These are phyloP conservation scores for Oreotrochilus melanogaster DNA, from an alignment of 2,113 vertebrate species.

Conservation along the genomic window DNA sequence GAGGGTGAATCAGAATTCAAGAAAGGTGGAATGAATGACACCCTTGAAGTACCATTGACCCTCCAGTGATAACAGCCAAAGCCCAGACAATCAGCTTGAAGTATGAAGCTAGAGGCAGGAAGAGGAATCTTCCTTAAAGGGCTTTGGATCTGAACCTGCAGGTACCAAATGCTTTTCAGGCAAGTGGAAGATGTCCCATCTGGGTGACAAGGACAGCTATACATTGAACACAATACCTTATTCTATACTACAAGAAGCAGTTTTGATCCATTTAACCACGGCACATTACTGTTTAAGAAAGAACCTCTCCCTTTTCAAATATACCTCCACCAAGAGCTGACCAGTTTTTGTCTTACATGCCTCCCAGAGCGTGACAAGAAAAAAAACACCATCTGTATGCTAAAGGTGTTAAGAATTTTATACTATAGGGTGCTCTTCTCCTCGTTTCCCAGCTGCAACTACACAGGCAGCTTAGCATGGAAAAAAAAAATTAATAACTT, in stretches of 20 bases:
- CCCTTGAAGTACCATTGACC: neutral
- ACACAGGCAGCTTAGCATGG: neutral
- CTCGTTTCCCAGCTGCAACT: neutral
- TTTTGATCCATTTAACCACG: neutral
- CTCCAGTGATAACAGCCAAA: neutral
- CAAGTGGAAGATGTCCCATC: neutral
- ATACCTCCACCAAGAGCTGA: neutral
- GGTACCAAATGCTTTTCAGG: neutral
- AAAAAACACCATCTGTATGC: neutral
- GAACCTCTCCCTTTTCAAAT: neutral
- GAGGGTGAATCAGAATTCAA: neutral
- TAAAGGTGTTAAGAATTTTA: neutral
- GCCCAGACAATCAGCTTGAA: neutral
- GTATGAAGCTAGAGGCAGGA: neutral
- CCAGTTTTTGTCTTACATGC: neutral
- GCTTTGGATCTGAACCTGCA: neutral
- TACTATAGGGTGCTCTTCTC: neutral
- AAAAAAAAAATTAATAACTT: neutral
- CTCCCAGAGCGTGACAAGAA: neutral
- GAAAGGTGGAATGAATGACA: neutral
- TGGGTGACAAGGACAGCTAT: neutral
- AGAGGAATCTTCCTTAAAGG: neutral
- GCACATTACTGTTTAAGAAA: neutral
- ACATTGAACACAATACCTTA: rapidly evolving
- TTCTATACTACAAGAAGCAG: neutral